A percentile compares a stretch with the other conserved stretches of the same genome.
Conservation (phyloP, 2,797 vertebrate species). For the Phrynocephalus vlangalii region DNA sequence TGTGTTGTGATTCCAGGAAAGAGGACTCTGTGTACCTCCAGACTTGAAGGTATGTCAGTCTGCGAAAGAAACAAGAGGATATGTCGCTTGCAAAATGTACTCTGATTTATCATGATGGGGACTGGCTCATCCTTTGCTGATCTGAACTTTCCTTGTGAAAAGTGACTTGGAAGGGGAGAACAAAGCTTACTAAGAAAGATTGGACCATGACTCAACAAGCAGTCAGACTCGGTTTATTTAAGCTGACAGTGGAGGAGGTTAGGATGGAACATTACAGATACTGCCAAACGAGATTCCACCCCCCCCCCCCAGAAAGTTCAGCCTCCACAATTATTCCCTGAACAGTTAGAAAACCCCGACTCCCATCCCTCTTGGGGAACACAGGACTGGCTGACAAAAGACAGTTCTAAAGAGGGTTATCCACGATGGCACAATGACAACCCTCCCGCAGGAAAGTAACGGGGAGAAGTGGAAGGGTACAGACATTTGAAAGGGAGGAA, state of each 20-base stretch:
- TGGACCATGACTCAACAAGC: not conserved
- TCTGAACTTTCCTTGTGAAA: not conserved
- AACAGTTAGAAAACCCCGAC: not conserved
- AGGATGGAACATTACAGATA: not conserved
- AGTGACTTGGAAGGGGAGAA: not conserved
- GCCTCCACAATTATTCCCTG: not conserved
- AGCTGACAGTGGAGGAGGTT: slow-evolving; percentile 7
- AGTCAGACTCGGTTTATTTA: slow-evolving; percentile 14
- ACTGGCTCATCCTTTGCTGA: not conserved
- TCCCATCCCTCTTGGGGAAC: not conserved
- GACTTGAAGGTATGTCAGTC: not conserved
- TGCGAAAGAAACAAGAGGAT: not conserved
- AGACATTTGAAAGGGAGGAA: not conserved
- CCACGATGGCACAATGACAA: too few species aligned
- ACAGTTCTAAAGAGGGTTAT: not conserved
- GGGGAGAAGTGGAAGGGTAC: not conserved
- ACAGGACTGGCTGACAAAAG: not conserved
- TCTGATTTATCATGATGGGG: not conserved
- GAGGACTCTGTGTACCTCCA: not conserved
- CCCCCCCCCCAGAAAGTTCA: slow-evolving; percentile 3
- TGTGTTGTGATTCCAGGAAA: not conserved
- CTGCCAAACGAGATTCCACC: not conserved
- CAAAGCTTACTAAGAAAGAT: not conserved
- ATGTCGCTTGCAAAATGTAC: not conserved
- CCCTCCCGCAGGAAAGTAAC: not conserved